These are phyloP conservation scores for Xanthia togata DNA, from an alignment of 2,888 invertebrate genomes.

Conservation along the genomic window DNA sequence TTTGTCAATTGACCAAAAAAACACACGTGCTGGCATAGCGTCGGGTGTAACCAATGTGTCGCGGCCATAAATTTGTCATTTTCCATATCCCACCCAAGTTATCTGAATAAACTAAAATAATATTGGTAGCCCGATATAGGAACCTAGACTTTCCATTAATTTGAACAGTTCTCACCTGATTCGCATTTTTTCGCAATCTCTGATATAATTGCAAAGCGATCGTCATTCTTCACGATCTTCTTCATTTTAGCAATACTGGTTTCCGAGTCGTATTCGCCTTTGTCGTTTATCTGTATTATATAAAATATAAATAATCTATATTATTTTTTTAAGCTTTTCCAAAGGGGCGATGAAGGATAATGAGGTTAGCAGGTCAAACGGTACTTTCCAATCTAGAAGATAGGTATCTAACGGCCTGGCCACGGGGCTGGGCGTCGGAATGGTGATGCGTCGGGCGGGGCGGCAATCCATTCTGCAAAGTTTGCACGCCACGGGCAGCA, in stretches of 20 bases:
- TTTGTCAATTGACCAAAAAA: not conserved
- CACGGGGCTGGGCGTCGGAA: too few relatives aligned
- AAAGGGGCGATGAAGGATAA: not conserved
- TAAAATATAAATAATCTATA: not conserved
- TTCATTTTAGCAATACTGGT: constrained; percentile 20
- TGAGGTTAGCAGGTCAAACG: not conserved
- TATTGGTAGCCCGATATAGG: too few relatives aligned
- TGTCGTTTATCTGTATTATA: constrained; percentile 57
- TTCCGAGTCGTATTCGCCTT: constrained; percentile 49
- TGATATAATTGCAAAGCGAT: constrained; percentile 9
- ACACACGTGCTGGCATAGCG: too few relatives aligned
- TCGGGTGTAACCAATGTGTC: not conserved
- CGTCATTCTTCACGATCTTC: constrained; percentile 35
- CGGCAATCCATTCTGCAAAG: too few relatives aligned
- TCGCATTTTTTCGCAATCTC: constrained; percentile 48
- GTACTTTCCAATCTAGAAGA: not conserved
- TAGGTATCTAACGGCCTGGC: too few relatives aligned
- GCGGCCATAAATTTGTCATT: not conserved
- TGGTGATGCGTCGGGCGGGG: too few relatives aligned
- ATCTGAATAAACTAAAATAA: not conserved
- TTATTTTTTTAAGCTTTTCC: not conserved
- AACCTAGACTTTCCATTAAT: not conserved
- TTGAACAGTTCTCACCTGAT: constrained; percentile 45
- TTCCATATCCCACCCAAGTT: not conserved
- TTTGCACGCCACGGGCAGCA: too few relatives aligned